Evolutionary conservation across 2,797 vertebrate species (phyloP).

Genomic region (Potorous gilbertii): DNA sequence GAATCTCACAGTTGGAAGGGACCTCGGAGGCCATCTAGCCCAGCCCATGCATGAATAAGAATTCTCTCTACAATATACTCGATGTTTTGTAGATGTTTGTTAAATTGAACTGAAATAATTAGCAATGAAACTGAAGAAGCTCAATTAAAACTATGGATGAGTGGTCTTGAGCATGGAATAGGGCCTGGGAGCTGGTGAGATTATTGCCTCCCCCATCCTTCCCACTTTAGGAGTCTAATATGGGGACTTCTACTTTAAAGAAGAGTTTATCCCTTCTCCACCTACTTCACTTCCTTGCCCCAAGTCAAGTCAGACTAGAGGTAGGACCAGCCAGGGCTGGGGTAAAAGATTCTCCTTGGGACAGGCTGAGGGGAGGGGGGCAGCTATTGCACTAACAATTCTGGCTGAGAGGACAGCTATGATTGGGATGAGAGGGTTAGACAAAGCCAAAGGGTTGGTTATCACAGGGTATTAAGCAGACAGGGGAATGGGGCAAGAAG

Average conservation of each 20-base stretch:
- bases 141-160: conserved; percentile 6
- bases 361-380: not conserved
- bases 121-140: conserved; percentile 4
- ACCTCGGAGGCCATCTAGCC: not conserved
- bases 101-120: conserved; percentile 12
- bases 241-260: not conserved
- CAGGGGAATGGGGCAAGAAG: not conserved
- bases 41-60: conserved; percentile 1
- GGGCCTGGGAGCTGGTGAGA: not conserved
- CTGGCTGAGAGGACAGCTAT: not conserved
- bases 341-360: not conserved
- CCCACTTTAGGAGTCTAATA: not conserved
- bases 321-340: not conserved
- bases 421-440: not conserved
- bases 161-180: not conserved
- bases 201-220: not conserved
- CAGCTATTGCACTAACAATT: not conserved
- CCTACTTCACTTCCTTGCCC: not conserved
- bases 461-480: not conserved
- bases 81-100: not conserved
- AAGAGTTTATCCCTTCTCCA: not conserved
- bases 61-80: not conserved
- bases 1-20: not conserved
- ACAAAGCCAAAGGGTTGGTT: not conserved
- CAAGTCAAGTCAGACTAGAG: not conserved